phyloP scores from a whole-genome alignment of 2,888 invertebrate genomes.

The Chalcis sispes region DNA sequence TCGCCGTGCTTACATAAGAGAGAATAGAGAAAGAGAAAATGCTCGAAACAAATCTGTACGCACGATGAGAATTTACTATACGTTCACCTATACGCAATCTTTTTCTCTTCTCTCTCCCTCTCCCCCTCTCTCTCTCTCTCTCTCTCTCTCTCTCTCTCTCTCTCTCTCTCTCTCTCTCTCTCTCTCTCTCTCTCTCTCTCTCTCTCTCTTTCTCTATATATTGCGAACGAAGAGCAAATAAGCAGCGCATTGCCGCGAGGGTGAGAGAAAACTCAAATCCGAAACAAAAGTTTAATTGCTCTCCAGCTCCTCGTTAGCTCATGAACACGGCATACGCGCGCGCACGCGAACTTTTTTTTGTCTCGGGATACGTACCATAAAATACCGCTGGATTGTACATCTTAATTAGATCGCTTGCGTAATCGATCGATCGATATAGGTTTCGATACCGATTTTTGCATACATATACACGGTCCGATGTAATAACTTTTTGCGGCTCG shows the following conservation, averaged over 20 bases:
- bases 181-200: no score
- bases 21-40: no score
- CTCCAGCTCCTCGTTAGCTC: constrained; percentile 23
- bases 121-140: no score
- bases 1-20: no score
- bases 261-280: constrained; percentile 2
- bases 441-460: background rate
- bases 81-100: no score
- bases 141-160: no score
- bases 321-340: background rate
- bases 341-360: background rate
- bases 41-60: no score
- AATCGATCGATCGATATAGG: background rate
- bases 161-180: no score
- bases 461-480: background rate
- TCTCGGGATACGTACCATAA: background rate
- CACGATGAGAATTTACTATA: no score
- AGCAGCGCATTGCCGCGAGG: background rate
- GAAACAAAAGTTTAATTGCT: constrained; percentile 55
- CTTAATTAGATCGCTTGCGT: constrained; percentile 43
- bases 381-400: constrained; percentile 16
- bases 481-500: constrained; percentile 43
- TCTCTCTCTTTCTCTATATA: no score
- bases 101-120: no score
- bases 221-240: background rate